Evolutionary conservation across 2,797 vertebrate species (phyloP), one percentile per base, ranked within the genome.

Genomic region (Semotilus atromaculatus): DNA sequence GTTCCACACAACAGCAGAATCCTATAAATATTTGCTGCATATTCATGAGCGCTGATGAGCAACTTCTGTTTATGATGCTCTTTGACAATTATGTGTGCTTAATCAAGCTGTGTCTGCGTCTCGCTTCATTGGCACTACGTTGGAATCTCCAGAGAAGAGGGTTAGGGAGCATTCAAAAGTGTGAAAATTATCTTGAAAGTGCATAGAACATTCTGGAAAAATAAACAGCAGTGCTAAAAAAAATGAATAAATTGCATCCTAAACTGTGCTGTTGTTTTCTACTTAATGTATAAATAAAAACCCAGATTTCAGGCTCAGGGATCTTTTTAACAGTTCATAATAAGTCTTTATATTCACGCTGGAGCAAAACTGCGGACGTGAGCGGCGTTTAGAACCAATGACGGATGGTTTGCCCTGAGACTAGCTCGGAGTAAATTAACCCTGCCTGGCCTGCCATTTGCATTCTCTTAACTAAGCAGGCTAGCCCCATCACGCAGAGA

Each of bases 381-480:
- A 93, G 87, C 90, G 43, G 82, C 9, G 51, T 90, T 91, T 58
- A 80, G 90, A 91, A 87, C 89, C 43, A 81, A 67, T 70, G 72
- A 85, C 48, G 88, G 73, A 92, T 90, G 86, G 85, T 87, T 92
- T 64, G 55, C 85, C 86, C 92, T 88, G 84, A 58, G 91, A 89
- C 83, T 93, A 87, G 92, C 89, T 88, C 90, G 88, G 90, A 92
- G 85, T 90, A 92, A 93, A 94, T 94, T 93, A 94, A 93, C 93
- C 91, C 93, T 92, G 90, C 86, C 88, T 91, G 88, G 62, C 67
- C 85, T 90, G 62, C 76, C 73, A 87, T 93, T 91, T 90, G 76
- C 88, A 90, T 89, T 91, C 83, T 90, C 86, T 80, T 81, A 92
- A 91, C 79, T 83, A 90, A 93, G 93, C 92, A 91, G 89, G 86